phyloP scores from a whole-genome alignment of 30 jellyfish, hydroid and myxozoan genomes.

The Aurelia coerulea region DNA sequence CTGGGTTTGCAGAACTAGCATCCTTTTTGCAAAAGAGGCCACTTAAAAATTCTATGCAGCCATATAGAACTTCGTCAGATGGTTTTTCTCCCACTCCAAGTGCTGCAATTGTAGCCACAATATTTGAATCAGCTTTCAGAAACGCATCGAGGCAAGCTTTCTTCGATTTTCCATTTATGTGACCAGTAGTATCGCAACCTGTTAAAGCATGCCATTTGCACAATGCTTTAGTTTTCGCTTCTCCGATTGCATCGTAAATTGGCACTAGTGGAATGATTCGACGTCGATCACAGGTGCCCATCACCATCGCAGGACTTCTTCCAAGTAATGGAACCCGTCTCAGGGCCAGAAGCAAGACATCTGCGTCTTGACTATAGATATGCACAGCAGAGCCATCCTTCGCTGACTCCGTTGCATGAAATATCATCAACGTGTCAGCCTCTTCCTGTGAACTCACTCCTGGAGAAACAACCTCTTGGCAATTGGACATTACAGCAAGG shows the following conservation, averaged over 20 bases:
- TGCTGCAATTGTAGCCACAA: not conserved
- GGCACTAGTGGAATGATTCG: not conserved
- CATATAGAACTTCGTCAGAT: slow-evolving; percentile 10
- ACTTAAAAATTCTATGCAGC: slow-evolving; percentile 21
- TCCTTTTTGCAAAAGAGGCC: slow-evolving; percentile 34
- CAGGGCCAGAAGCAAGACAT: slow-evolving; percentile 22
- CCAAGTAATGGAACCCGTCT: slow-evolving; percentile 27
- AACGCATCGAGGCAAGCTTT: too few relatives aligned
- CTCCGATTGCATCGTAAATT: too few relatives aligned
- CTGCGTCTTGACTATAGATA: not conserved
- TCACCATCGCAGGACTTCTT: slow-evolving; percentile 24
- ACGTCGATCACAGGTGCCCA: slow-evolving; percentile 32
- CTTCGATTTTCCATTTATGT: too few relatives aligned
- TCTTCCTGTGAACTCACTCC: slow-evolving; percentile 31
- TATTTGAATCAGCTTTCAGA: too few relatives aligned
- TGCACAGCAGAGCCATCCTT: not conserved
- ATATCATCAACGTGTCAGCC: slow-evolving; percentile 26
- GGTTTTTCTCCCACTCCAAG: slow-evolving; percentile 25
- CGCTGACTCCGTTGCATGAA: slow-evolving; percentile 30
- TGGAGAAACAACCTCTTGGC: slow-evolving; percentile 18
- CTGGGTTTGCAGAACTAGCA: slow-evolving; percentile 14
- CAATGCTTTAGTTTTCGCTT: too few relatives aligned
- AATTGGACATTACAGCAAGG: slow-evolving; percentile 3
- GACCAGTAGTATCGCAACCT: too few relatives aligned
- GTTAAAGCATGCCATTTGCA: too few relatives aligned